Conservation (phyloP, 2,797 vertebrate species). For the Pseudochirops corinnae region DNA sequence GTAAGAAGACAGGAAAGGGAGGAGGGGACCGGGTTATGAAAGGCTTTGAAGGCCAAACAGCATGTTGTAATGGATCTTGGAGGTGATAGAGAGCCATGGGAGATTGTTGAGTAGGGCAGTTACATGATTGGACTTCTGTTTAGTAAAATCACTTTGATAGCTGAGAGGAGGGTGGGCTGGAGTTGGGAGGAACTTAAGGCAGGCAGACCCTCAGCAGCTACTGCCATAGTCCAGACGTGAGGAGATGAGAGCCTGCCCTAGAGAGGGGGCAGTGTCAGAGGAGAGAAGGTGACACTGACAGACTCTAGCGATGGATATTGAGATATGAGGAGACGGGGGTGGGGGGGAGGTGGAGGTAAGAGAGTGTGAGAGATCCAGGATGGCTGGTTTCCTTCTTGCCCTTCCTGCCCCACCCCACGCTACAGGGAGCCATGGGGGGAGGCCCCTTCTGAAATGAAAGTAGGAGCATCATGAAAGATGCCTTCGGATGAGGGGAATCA, state of each 20-base stretch:
- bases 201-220: background rate
- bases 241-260: background rate
- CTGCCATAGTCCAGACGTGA: background rate
- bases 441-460: background rate
- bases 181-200: background rate
- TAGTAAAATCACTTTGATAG: background rate
- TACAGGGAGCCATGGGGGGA: background rate
- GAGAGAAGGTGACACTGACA: background rate
- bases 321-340: no score
- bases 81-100: background rate
- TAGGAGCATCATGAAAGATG: background rate
- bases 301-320: background rate
- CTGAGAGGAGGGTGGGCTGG: background rate
- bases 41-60: background rate
- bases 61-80: background rate
- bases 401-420: background rate
- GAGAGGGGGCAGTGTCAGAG: background rate
- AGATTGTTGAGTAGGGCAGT: background rate
- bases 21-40: background rate
- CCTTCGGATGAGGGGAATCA: background rate
- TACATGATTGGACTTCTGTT: background rate
- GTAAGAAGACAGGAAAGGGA: background rate
- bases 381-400: no score
- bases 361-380: background rate
- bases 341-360: no score